Conservation (phyloP, 2,888 invertebrate genomes). For the Leptothorax acervorum region DNA sequence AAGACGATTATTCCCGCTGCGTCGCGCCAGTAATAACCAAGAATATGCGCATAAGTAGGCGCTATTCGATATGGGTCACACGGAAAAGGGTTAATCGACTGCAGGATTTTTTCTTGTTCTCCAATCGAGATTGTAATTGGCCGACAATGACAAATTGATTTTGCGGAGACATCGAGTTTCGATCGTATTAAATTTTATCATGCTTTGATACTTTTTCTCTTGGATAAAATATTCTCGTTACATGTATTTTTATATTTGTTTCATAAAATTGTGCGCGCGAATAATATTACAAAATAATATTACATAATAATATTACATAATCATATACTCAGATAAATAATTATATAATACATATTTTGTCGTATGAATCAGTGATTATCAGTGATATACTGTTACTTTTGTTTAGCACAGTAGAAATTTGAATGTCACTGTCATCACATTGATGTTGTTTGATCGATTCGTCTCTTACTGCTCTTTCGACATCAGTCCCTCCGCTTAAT, state of each 20-base stretch:
- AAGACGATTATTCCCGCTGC: slow-evolving; percentile 70
- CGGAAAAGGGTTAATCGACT: slow-evolving; percentile 68
- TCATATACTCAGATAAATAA: background rate
- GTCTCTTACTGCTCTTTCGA: slow-evolving; percentile 8
- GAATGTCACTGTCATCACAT: slow-evolving; percentile 4
- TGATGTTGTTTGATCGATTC: slow-evolving; percentile 25
- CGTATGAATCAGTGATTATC: background rate
- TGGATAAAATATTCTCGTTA: background rate
- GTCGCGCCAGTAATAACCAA: slow-evolving; percentile 51
- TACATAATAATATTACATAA: background rate
- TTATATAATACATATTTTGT: background rate
- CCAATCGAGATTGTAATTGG: slow-evolving; percentile 54
- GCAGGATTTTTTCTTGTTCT: slow-evolving; percentile 61
- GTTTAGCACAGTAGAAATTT: background rate
- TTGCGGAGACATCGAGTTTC: slow-evolving; percentile 16
- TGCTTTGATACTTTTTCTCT: background rate
- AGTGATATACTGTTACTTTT: background rate
- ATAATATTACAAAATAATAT: background rate
- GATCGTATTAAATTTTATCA: background rate
- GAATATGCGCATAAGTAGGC: slow-evolving; percentile 65
- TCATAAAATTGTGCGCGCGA: background rate
- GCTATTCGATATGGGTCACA: slow-evolving; percentile 64
- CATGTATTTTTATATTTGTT: background rate
- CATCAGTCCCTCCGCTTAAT: slow-evolving; percentile 8
- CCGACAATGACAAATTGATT: slow-evolving; percentile 64